Percentiles rank a stretch among this genome's conserved stretches.
Evolutionary conservation across 2,113 vertebrate species (phyloP).

Genomic region (Empidonax traillii): DNA sequence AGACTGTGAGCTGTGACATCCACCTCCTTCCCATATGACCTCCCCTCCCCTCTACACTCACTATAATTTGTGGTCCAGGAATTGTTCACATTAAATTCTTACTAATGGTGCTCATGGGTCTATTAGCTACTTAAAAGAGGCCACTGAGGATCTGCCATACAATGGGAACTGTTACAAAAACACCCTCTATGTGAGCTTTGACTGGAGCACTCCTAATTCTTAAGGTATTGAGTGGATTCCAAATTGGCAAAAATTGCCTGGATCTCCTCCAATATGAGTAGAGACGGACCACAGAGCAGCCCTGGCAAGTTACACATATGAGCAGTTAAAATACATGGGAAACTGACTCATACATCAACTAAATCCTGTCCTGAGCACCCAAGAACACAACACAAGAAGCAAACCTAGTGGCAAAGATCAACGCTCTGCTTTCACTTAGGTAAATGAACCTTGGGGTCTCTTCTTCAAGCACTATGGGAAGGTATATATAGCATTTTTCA

Average conservation of each 20-base stretch:
- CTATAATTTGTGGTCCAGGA: neutral
- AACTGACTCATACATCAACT: neutral
- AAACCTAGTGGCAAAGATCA: neutral
- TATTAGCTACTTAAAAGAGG: neutral
- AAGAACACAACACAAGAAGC: neutral
- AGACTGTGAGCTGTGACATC: neutral
- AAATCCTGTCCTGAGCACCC: neutral
- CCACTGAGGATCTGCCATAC: neutral
- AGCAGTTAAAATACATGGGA: neutral
- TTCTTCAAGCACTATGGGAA: neutral
- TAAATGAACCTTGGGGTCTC: neutral
- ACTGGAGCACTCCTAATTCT: neutral
- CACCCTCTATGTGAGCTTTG: neutral
- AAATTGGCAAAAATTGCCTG: neutral
- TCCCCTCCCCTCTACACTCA: neutral
- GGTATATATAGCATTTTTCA: neutral
- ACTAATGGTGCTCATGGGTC: neutral
- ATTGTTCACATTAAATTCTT: neutral
- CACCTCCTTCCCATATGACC: neutral
- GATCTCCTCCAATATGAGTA: neutral
- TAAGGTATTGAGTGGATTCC: neutral
- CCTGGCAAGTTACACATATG: neutral
- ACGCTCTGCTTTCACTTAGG: neutral
- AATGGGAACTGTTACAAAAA: neutral
- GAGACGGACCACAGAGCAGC: neutral